Conservation (phyloP, 1,140 invertebrate genomes). For the Diabrotica undecimpunctata region DNA sequence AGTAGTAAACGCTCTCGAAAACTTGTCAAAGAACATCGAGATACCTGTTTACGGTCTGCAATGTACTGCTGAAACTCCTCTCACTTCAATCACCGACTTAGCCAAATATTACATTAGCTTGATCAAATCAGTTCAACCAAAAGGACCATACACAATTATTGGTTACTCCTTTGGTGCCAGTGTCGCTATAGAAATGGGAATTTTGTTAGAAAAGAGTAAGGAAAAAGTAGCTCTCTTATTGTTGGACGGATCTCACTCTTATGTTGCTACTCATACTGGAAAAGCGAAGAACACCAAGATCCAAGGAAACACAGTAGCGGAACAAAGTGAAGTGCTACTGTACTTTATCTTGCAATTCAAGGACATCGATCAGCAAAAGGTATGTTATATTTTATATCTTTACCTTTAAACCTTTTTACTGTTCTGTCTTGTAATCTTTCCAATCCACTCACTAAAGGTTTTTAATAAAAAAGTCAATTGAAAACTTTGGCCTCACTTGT, state of each 20-base stretch:
- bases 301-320: conserved; percentile 47
- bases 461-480: too few relatives aligned
- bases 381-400: conserved; percentile 40
- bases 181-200: conserved; percentile 90
- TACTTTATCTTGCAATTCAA: conserved; percentile 80
- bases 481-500: too few relatives aligned
- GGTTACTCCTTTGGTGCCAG: conserved; percentile 94
- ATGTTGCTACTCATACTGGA: conserved; percentile 75
- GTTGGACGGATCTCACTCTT: conserved; percentile 89
- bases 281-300: conserved; percentile 55
- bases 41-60: conserved; percentile 87
- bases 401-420: too few relatives aligned
- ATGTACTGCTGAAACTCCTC: conserved; percentile 72
- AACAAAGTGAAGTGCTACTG: conserved; percentile 70
- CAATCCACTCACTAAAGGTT: too few relatives aligned
- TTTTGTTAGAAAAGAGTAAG: conserved; percentile 69
- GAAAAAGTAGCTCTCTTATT: conserved; percentile 69
- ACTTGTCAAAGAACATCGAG: conserved; percentile 66
- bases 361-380: conserved; percentile 70
- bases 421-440: too few relatives aligned
- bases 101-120: conserved; percentile 77
- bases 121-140: conserved; percentile 72
- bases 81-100: conserved; percentile 67
- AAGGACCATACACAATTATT: conserved; percentile 79
- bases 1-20: conserved; percentile 63